phyloP scores from a whole-genome alignment of 2,113 vertebrate species.

The Anoplopoma fimbria region DNA sequence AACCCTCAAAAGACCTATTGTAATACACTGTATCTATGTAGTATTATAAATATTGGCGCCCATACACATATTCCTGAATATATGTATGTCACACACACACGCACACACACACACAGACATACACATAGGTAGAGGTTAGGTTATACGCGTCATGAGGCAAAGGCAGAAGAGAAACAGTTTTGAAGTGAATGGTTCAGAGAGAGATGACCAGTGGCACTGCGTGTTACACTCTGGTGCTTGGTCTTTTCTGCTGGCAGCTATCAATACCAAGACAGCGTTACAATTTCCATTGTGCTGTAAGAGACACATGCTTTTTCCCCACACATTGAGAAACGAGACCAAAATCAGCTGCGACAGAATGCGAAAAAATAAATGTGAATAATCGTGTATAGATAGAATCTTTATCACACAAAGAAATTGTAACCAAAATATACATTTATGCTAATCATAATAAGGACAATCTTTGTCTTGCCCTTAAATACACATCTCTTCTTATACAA shows the following conservation, averaged over 20 bases:
- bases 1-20: slow-evolving; percentile 65
- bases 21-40: slow-evolving; percentile 72
- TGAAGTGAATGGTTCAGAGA: slow-evolving; percentile 65
- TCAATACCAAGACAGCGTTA: slow-evolving; percentile 62
- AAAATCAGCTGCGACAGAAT: slow-evolving; percentile 35
- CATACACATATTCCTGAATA: slow-evolving; percentile 80
- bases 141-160: slow-evolving; percentile 78
- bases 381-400: slow-evolving; percentile 47
- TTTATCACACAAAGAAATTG: slow-evolving; percentile 49
- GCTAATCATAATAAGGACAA: slow-evolving; percentile 37
- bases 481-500: background rate
- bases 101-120: slow-evolving; percentile 72
- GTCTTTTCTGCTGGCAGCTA: slow-evolving; percentile 69
- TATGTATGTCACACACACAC: slow-evolving; percentile 75
- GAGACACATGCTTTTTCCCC: slow-evolving; percentile 67
- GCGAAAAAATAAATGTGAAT: slow-evolving; percentile 1
- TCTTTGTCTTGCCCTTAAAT: slow-evolving; percentile 42
- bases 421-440: slow-evolving; percentile 72
- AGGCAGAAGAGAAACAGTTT: slow-evolving; percentile 72
- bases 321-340: slow-evolving; percentile 49
- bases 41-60: slow-evolving; percentile 72
- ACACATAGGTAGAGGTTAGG: slow-evolving; percentile 75
- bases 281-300: slow-evolving; percentile 65
- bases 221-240: slow-evolving; percentile 43
- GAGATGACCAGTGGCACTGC: slow-evolving; percentile 71